phyloP scores from a whole-genome alignment of 2,797 vertebrate genomes.

The Spinibarbus caldwelli region DNA sequence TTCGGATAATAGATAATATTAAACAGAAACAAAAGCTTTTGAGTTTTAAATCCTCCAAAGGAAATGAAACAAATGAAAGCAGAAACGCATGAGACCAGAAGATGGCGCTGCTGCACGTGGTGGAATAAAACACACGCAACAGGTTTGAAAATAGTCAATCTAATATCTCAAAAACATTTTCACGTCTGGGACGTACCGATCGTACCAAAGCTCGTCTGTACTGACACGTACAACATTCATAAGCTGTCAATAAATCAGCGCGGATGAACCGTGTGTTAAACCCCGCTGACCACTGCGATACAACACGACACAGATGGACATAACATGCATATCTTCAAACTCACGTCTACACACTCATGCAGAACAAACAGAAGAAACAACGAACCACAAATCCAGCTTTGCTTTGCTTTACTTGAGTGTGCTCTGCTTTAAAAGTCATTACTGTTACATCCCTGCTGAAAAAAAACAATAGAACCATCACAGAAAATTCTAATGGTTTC shows the following conservation, averaged over 20 bases:
- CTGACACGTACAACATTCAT: slow-evolving; percentile 14
- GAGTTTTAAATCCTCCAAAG: not conserved
- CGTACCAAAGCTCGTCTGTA: not conserved
- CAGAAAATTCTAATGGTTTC: not conserved
- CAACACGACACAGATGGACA: not conserved
- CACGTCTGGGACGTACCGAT: not conserved
- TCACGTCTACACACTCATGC: slow-evolving; percentile 12
- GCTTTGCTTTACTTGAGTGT: not conserved
- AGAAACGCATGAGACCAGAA: not conserved
- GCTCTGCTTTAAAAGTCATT: not conserved
- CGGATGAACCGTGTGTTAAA: not conserved
- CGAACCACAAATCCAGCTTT: not conserved
- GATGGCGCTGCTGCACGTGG: not conserved
- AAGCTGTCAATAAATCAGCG: slow-evolving; percentile 21
- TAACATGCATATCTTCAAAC: not conserved
- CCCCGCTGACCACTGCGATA: not conserved
- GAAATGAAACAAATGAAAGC: not conserved
- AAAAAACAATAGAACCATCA: not conserved
- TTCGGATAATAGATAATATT: not conserved
- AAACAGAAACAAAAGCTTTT: not conserved
- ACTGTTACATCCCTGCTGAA: not conserved
- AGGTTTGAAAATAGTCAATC: not conserved
- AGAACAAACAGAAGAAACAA: not conserved
- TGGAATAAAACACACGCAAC: not conserved
- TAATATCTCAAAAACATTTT: not conserved